A percentile compares a stretch with the other conserved stretches of the same genome.
phyloP scores from a whole-genome alignment of 2,797 vertebrate species.

The Distichodus sexfasciatus region DNA sequence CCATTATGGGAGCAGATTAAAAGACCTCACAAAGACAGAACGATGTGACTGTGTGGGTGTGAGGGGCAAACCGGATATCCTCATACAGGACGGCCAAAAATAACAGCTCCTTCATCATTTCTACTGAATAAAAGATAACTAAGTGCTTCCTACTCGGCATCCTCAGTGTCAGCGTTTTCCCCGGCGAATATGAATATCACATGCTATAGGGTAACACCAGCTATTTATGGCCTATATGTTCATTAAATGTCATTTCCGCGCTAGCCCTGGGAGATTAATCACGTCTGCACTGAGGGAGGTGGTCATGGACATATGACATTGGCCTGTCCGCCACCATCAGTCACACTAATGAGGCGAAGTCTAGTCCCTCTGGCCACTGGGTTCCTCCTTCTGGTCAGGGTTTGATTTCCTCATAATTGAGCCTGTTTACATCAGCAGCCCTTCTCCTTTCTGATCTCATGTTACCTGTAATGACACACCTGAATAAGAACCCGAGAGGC shows the following conservation, averaged over 20 bases:
- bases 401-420: conserved; percentile 41
- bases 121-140: conserved; percentile 34
- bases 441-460: conserved; percentile 31
- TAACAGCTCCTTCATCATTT: conserved; percentile 41
- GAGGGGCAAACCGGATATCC: conserved; percentile 37
- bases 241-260: conserved; percentile 13
- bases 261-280: conserved; percentile 15
- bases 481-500: conserved; percentile 44
- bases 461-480: conserved; percentile 48
- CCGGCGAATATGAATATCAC: conserved; percentile 21
- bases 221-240: conserved; percentile 3
- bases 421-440: conserved; percentile 39
- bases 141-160: conserved; percentile 39
- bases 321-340: conserved; percentile 8
- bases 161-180: conserved; percentile 28
- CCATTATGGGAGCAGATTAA: too few relatives aligned
- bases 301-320: conserved; percentile 36
- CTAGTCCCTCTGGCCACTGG: conserved; percentile 4
- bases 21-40: too few relatives aligned
- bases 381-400: conserved; percentile 9
- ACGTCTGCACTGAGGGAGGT: not conserved
- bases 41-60: too few relatives aligned
- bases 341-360: conserved; percentile 17
- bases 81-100: conserved; percentile 41
- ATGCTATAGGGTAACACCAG: conserved; percentile 9